Base-by-base conservation (phyloP, 2,113 vertebrate genomes). In the Globicephala melas region DNA sequence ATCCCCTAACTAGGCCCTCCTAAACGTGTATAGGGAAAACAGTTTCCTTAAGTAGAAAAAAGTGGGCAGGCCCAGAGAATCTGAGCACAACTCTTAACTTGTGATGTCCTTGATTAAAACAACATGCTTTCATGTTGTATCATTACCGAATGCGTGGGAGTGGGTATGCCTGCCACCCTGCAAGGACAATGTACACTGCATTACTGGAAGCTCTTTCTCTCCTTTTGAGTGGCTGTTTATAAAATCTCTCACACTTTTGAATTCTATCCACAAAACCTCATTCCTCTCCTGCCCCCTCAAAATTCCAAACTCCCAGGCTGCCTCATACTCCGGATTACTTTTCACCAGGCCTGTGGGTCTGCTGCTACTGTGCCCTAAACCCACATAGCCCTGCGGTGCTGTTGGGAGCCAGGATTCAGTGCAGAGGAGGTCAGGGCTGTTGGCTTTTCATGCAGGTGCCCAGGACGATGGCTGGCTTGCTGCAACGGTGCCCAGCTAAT, bases 401-500 rank as follows among this genome's bases (percentile, higher is more conserved):
- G 23, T 12, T 26, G 80, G 89, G 83, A 95, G 76, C 89, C 70
- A 15, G 65, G 63, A 73, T 53, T 84, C 53, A 20, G 44, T 33
- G 60, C 60, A 73, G 68, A 41, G 23, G 47, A 53, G 76, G 70
- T 84, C 4, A 9, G 70, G 83, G 55, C 47, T 17, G 1, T 36
- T 6, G 33, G 79, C 63, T 74, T 67, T 73, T 88, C 85, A 76
- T 9, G 1, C 47, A 96, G 81, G 94, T 94, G 94, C 84, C 92
- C 83, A 91, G 93, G 80, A 95, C 38, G 0, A 96, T 90, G 81
- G 70, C 71, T 5, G 83, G n/a, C 84, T 91, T 71, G 36, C 70
- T 95, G 63, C 80, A 25, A 60, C 21, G 1, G 76, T 76, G 18
- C 84, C 85, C 92, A 63, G 91, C 80, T 96, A 94, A 94, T 81